Evolutionary conservation across 1,140 invertebrate genomes (phyloP).

Genomic region (Aphelenchoides besseyi): DNA sequence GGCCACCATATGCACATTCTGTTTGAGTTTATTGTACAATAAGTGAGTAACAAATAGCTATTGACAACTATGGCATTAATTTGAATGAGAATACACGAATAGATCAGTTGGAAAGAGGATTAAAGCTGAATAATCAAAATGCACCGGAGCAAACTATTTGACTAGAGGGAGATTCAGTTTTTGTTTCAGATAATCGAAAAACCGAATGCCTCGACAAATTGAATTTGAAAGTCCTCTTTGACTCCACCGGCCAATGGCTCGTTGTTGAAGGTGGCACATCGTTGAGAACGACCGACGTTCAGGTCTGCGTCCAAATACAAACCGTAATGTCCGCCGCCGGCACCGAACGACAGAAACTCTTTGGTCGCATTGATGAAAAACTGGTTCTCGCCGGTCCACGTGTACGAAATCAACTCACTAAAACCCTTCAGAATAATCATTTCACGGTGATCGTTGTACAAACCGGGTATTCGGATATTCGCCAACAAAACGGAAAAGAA

Average conservation of each 20-base stretch:
- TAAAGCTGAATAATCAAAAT: background rate
- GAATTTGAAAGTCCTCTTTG: constrained; percentile 84
- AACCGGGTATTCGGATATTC: constrained; percentile 64
- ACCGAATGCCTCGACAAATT: constrained; percentile 61
- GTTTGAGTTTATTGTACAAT: background rate
- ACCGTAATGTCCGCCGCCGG: constrained; percentile 93
- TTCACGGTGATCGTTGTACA: background rate
- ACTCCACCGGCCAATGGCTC: constrained; percentile 77
- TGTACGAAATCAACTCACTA: constrained; percentile 76
- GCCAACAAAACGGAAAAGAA: constrained; percentile 78
- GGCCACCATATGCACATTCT: background rate
- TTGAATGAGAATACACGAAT: background rate
- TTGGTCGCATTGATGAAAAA: constrained; percentile 96
- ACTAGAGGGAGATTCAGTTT: background rate
- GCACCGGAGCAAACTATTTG: background rate
- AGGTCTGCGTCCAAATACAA: constrained; percentile 95
- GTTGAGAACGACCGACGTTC: constrained; percentile 85
- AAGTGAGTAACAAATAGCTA: background rate
- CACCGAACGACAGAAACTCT: constrained; percentile 89
- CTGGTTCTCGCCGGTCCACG: constrained; percentile 95
- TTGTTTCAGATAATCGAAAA: constrained; percentile 30
- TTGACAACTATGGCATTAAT: background rate
- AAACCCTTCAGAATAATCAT: constrained; percentile 21
- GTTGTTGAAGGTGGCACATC: constrained; percentile 91
- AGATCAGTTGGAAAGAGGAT: background rate